Base-by-base conservation (phyloP, 2,797 vertebrate genomes). In the Hypotaenidia okinawae region DNA sequence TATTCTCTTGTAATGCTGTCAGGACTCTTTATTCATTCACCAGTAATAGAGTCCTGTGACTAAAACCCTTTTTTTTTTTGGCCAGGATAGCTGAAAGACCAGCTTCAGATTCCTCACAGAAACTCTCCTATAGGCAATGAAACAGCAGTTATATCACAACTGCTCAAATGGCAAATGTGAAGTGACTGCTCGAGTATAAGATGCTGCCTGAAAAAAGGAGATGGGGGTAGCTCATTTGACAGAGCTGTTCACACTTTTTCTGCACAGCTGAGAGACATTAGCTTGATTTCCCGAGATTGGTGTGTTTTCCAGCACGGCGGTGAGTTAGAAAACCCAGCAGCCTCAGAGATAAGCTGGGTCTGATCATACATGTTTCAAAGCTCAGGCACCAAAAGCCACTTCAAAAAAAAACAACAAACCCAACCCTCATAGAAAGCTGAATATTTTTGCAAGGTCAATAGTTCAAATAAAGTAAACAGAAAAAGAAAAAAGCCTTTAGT, bases 231-330 rank as follows among this genome's bases (percentile, higher is more conserved):
- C 32, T 86, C 95, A 97, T 97, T 97, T 98, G 98, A 98, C 98
- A 98, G 97, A 98, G 96, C 97, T 97, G 97, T 98, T 98, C 98
- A 98, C 98, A 98, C 97, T 96, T 97, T 66, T 77, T 52, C 94
- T 84, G 93, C 96, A 97, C 96, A 97, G 97, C 97, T 98, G 97
- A 97, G 96, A 98, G 97, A 98, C 96, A 97, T 97, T 97, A 97
- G 96, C 96, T 96, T 97, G 93, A 97, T 97, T 97, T 98, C 96
- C 93, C 92, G 90, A 97, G 97, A 96, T 88, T 70, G 59, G 88
- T 92, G 85, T 96, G 94, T 92, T 97, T 98, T 97, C 95, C 94
- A 96, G 95, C 59, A 67, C 2, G 2, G 85, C 5, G 2, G 85
- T 5, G 25, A 96, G 82, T 88, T 83, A 96, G 95, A 95, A 97